Base-by-base conservation (phyloP, 2,113 vertebrate species). In the Notiomystis cincta region DNA sequence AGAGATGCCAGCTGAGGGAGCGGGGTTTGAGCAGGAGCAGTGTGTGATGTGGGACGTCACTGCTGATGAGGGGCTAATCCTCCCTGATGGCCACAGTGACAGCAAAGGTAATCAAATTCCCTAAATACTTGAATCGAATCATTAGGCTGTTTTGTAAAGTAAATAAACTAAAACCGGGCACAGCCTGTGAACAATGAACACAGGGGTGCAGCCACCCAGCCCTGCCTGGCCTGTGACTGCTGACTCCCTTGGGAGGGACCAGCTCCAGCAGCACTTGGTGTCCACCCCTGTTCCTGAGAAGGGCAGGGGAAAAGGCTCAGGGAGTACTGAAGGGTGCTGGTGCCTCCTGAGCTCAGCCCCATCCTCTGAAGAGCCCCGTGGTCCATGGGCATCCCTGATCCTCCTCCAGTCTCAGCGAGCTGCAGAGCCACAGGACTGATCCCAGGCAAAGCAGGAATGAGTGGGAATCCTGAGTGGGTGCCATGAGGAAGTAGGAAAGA, bases 361-460 rank as follows among this genome's bases (percentile, higher is more conserved):
- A n/a, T 54, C 42, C 21, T 24, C 5, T 6, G 37, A 67, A 77
- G 24, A 45, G 5, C 7, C 25, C 4, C 3, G 0, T 0, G 24
- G 37, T 14, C 18, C 57, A 6, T 1, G 28, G 42, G 24, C 35
- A 67, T 20, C 53, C 72, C 82, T 0, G 1, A 12, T 37, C 19
- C 47, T 80, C 66, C 51, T 38, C 62, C 80, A 75, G n/a, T 7
- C 56, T 13, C 0, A 0, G 50, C 0, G 11, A 28, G 64, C 71
- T 61, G 71, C 56, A 62, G 86, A 58, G 35, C 31, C 27, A 44
- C 53, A 28, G 6, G 44, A 47, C 3, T 16, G 25, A 42, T 6
- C 31, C 62, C 23, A 25, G 38, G 38, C 8, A 79, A 61, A 82
- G 62, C 44, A 81, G 72, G 47, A 72, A 77, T 6, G 9, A 69